These are phyloP conservation scores for Lordiphosa clarofinis DNA, from an alignment of 1,140 invertebrate species.

Conservation along the genomic window DNA sequence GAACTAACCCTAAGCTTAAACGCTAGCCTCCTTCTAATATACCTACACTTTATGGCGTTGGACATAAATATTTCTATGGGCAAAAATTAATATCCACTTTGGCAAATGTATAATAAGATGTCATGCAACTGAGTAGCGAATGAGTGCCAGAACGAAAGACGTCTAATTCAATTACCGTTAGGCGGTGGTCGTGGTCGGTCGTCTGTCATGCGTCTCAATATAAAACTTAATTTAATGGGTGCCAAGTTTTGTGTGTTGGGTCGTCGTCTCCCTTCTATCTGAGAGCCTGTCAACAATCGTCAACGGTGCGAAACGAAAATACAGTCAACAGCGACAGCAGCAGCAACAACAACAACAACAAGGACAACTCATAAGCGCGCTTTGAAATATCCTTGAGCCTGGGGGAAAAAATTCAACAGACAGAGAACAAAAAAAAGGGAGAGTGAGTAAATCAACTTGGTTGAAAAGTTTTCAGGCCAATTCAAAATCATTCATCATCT, in stretches of 20 bases:
- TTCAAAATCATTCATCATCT: too few species aligned
- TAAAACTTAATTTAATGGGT: slow-evolving; percentile 70
- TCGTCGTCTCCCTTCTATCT: slow-evolving; percentile 23
- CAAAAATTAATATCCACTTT: too few species aligned
- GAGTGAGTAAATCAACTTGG: slow-evolving; percentile 8
- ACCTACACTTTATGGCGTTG: too few species aligned
- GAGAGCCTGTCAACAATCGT: slow-evolving; percentile 61
- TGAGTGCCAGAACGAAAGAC: slow-evolving; percentile 5
- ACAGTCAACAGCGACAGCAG: slow-evolving; percentile 2
- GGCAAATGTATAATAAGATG: too few species aligned
- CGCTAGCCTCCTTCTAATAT: too few species aligned
- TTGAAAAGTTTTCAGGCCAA: too few species aligned
- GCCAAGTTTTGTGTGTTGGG: slow-evolving; percentile 45
- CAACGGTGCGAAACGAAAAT: slow-evolving; percentile 26
- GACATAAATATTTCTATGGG: too few species aligned
- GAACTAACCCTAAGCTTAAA: too few species aligned
- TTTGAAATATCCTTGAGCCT: too few species aligned
- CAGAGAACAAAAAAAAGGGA: neutral
- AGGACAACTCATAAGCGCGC: neutral
- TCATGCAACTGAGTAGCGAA: neutral
- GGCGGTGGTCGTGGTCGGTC: slow-evolving; percentile 12
- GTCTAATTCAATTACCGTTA: slow-evolving; percentile 62
- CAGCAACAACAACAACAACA: slow-evolving; percentile 1
- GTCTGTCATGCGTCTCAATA: slow-evolving; percentile 52
- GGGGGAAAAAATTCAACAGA: neutral